Evolutionary conservation across 2,113 vertebrate species (phyloP), one percentile per base, ranked within the genome.

Genomic region (Crotophaga sulcirostris): DNA sequence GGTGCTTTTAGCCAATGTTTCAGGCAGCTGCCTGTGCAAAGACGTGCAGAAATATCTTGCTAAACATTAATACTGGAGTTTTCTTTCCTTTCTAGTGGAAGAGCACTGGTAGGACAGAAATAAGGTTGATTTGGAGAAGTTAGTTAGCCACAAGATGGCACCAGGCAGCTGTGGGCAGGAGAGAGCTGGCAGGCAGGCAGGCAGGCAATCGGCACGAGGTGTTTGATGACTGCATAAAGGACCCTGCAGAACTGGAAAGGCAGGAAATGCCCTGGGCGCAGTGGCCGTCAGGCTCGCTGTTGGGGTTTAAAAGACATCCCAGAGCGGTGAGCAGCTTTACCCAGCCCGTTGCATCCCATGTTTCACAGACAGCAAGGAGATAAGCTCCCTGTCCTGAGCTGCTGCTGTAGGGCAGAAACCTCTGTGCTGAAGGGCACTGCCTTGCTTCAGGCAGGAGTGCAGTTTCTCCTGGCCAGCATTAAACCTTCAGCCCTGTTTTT

Each of bases 111-210:
- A 7, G 44, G 23, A 23, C 29, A 45, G 72, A 2, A 73, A 6
- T 2, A 6, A 24, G 44, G 18, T 20, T 47, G 49, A 26, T 64
- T 60, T 3, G 6, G 34, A 75, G 66, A 13, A 20, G 72, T 1
- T 34, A 5, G 18, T 72, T 10, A 64, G 75, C 95, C 96, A 73
- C 62, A 54, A 95, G 96, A 64, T 91, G 96, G 95, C 95, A 93
- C 19, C 89, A 76, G 81, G 91, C 45, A 15, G 87, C 95, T 25
- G 10, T 3, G 3, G 5, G 64, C 64, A 7, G 58, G 4, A 1
- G 29, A 5, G 10, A 13, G 3, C 33, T 11, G 38, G 52, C 26
- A 40, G 40, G 52, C 26, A 40, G 52, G 52, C 16, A 10, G 44
- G 63, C 54, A 56, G 55, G n/a, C n/a, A n/a, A n/a, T n/a, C n/a